phyloP scores from a whole-genome alignment of 2,113 vertebrate genomes.

The Thamnophis sirtalis region DNA sequence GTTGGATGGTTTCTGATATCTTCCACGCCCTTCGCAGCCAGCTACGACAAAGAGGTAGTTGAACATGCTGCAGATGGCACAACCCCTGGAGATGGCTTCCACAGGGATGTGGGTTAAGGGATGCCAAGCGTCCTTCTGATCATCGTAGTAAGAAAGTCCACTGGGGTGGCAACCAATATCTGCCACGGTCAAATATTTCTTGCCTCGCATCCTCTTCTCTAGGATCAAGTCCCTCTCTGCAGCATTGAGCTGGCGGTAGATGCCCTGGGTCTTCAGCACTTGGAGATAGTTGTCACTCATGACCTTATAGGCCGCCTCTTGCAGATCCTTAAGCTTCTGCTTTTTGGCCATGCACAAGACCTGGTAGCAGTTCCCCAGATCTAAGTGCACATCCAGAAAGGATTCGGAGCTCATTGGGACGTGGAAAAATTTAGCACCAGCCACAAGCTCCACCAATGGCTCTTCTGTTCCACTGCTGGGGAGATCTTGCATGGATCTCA shows the following conservation, averaged over 20 bases:
- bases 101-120: constrained; percentile 73
- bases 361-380: constrained; percentile 87
- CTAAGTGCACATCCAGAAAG: constrained; percentile 62
- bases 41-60: constrained; percentile 92
- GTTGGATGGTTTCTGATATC: constrained; percentile 71
- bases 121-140: constrained; percentile 75
- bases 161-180: constrained; percentile 71
- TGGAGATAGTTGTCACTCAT: constrained; percentile 92
- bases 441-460: constrained; percentile 43
- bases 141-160: constrained; percentile 81
- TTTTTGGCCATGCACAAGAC: constrained; percentile 77
- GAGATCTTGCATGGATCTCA: background rate
- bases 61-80: constrained; percentile 85
- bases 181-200: constrained; percentile 70
- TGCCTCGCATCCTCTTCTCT: constrained; percentile 71
- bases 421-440: constrained; percentile 58
- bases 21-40: constrained; percentile 71
- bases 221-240: constrained; percentile 80
- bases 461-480: background rate
- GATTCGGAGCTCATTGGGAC: constrained; percentile 47
- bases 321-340: constrained; percentile 61
- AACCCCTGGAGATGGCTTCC: constrained; percentile 79
- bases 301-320: constrained; percentile 75
- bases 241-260: constrained; percentile 78
- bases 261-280: constrained; percentile 75